Evolutionary conservation across 1,140 invertebrate genomes (phyloP), one percentile per base, ranked within the genome.

Genomic region (Zophobas morio): DNA sequence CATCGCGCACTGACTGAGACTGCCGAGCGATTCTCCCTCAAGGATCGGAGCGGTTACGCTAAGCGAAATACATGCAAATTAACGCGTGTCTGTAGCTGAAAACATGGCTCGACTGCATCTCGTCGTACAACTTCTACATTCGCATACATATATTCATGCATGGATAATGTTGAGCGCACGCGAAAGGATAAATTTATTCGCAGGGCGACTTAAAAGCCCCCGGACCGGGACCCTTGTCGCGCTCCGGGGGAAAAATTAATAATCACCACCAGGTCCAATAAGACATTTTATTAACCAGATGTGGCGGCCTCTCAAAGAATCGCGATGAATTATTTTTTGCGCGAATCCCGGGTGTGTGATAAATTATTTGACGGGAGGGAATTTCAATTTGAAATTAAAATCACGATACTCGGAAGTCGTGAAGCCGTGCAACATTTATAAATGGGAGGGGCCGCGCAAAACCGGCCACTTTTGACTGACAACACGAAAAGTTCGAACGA

Each of bases 11-110:
- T 3, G 32, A 39, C 37, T n/a, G 60, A 6, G 3, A 33, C 56
- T 36, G 20, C 8, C 39, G 60, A 66, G 60, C 60, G 60, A 66
- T 66, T 66, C 39, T 66, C 60, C 60, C 60, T 66, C 60, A 66
- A 66, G 60, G 60, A 66, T 40, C 39, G 60, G 60, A 66, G 39
- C 60, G 60, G 60, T 66, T 66, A 66, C 60, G 42, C 60, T 42
- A 42, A 66, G 76, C 76, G 71, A 78, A 71, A 78, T 73, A 74
- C 57, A 57, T 77, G 63, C 57, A 74, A 74, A 53, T 51, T 40
- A 63, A 72, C 39, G 70, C 49, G 54, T 72, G 63, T 63, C 53
- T 40, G 60, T 66, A 66, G 60, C 60, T 66, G n/a, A 66, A 66
- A 66, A 66, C 60, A 66, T 36, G 60, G 60, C 40, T 20, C 60